phyloP scores from a whole-genome alignment of 2,113 vertebrate species.

The Morone chrysops region DNA sequence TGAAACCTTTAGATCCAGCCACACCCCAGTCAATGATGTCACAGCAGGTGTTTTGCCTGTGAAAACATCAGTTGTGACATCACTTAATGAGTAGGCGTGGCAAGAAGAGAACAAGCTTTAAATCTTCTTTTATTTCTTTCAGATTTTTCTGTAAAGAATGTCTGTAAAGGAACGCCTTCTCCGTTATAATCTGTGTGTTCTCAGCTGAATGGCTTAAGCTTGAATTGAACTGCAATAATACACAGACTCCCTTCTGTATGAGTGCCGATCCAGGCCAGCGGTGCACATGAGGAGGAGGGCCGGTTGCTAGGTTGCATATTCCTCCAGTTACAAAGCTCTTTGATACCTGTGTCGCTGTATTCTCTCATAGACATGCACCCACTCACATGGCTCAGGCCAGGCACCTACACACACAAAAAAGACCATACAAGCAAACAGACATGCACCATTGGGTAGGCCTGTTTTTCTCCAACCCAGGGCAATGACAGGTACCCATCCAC shows the following conservation, averaged over 20 bases:
- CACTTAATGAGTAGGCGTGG: not conserved
- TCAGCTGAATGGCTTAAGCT: not conserved
- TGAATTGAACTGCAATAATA: not conserved
- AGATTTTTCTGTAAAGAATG: not conserved
- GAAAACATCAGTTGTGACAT: not conserved
- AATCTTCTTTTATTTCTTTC: not conserved
- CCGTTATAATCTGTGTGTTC: constrained; percentile 14
- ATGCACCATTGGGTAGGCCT: constrained; percentile 9
- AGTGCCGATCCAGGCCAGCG: constrained; percentile 44
- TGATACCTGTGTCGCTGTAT: constrained; percentile 53
- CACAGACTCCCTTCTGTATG: constrained; percentile 1
- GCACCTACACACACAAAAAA: constrained; percentile 30
- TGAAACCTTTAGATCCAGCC: not conserved
- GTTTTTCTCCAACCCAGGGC: constrained; percentile 42
- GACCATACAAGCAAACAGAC: constrained; percentile 32
- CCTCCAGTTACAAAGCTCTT: constrained; percentile 51
- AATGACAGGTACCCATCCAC: constrained; percentile 43
- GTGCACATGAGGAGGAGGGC: constrained; percentile 63
- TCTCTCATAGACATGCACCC: constrained; percentile 52
- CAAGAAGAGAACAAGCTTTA: not conserved
- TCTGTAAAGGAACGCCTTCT: not conserved
- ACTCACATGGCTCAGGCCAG: constrained; percentile 39
- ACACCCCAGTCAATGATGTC: not conserved
- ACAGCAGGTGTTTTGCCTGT: not conserved
- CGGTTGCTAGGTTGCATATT: constrained; percentile 74